Base-by-base conservation (phyloP, 2,797 vertebrate species). In the Mus spretus region DNA sequence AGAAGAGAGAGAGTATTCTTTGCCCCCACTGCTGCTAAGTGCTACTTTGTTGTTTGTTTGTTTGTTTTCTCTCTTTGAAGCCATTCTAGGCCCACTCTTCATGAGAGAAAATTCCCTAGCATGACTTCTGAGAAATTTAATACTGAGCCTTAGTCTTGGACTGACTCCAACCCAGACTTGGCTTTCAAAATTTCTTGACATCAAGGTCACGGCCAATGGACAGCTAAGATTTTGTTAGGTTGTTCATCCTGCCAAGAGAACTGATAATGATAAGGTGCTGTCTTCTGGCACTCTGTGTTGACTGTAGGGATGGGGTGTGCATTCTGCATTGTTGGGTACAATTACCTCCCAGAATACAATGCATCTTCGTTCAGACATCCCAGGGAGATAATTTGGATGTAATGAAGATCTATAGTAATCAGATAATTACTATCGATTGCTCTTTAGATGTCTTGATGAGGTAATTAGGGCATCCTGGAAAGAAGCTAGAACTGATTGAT, bases 381-480 rank as follows among this genome's bases (percentile, higher is more conserved):
- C 96, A 96, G 94, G 95, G 95, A 98, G 97, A 96, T 98, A 98
- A 98, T 98, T 98, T 98, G 96, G 93, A 95, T 94, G 65, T 98
- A 98, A 98, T 98, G 98, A 98, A 98, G 98, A 98, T 98, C 98
- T 98, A 97, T 98, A 97, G 98, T 98, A 98, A 99, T 98, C 98
- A 98, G 98, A 98, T 98, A 98, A 98, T 99, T 98, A 97, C 96
- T 98, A 98, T 98, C 0, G 98, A 98, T 98, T 98, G 96, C 97
- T 98, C 97, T 98, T 98, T 98, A 98, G 98, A 98, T 93, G 59
- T 98, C 98, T 98, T 98, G 98, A 98, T 86, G 70, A 98, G 98
- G 97, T 98, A 98, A 98, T 98, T 98, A 98, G 98, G 96, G 97
- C 92, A 40, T 96, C 97, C 97, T 98, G 96, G 96, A 97, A 98